Percentiles rank a stretch among this genome's conserved stretches.
phyloP scores from a whole-genome alignment of 2,888 invertebrate species.

The Zele albiditarsus region DNA sequence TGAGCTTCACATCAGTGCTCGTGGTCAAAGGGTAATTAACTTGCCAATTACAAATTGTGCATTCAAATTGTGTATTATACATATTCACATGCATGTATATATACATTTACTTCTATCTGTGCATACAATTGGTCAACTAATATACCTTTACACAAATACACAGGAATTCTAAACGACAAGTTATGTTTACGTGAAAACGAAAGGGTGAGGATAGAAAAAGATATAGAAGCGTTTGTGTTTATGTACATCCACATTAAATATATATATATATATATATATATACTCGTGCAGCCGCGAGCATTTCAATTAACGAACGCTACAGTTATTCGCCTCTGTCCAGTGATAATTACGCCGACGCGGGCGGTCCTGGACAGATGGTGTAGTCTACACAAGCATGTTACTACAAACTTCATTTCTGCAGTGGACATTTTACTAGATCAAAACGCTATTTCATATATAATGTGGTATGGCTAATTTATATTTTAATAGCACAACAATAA shows the following conservation, averaged over 20 bases:
- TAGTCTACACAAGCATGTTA: not conserved
- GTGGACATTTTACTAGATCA: not conserved
- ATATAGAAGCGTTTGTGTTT: not conserved
- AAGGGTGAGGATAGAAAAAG: not conserved
- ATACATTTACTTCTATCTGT: not conserved
- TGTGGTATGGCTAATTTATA: not conserved
- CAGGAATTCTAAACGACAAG: not conserved
- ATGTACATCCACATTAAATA: not conserved
- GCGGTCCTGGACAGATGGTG: constrained; percentile 11
- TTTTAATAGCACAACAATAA: not conserved
- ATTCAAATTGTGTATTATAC: constrained; percentile 17
- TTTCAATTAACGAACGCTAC: constrained; percentile 66
- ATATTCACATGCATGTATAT: not conserved
- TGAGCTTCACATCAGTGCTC: not conserved
- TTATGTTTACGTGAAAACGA: constrained; percentile 22
- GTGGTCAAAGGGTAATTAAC: constrained; percentile 36
- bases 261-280: not conserved
- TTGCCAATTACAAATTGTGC: constrained; percentile 36
- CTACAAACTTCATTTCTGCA: not conserved
- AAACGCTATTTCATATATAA: not conserved
- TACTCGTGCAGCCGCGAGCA: constrained; percentile 43
- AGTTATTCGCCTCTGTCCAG: constrained; percentile 61
- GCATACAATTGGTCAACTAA: not conserved
- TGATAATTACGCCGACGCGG: constrained; percentile 28
- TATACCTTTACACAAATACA: not conserved